Evolutionary conservation across 2,888 invertebrate species (phyloP).

Genomic region (Leucophenga maculata): DNA sequence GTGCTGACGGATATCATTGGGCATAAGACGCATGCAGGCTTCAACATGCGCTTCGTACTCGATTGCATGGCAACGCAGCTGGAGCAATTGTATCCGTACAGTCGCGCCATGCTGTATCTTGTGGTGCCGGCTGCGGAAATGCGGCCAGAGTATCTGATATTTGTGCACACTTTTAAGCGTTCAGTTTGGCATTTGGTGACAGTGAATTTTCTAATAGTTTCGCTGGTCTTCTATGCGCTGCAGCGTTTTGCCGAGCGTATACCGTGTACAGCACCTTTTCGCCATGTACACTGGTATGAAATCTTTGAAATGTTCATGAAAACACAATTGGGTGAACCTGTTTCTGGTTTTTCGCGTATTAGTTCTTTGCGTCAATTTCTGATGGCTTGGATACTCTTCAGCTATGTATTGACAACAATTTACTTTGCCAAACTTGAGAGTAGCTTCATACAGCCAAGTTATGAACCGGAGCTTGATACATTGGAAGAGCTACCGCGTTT

Average conservation of each 20-base stretch:
- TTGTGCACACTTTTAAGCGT: constrained; percentile 55
- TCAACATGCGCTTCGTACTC: constrained; percentile 61
- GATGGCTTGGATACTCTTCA: constrained; percentile 67
- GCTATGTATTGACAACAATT: constrained; percentile 62
- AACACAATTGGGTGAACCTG: constrained; percentile 61
- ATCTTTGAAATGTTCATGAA: constrained; percentile 59
- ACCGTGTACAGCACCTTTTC: constrained; percentile 19
- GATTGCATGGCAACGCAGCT: constrained; percentile 45
- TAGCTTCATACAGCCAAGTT: constrained; percentile 63
- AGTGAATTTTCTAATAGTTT: constrained; percentile 47
- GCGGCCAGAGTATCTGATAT: constrained; percentile 61
- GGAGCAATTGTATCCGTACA: constrained; percentile 61
- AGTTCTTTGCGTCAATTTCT: constrained; percentile 61
- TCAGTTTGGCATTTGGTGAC: constrained; percentile 56
- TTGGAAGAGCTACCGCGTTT: constrained; percentile 48
- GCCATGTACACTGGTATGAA: constrained; percentile 48
- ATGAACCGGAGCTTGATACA: constrained; percentile 58
- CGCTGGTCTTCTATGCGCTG: constrained; percentile 34
- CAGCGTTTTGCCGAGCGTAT: constrained; percentile 36
- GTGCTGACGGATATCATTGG: constrained; percentile 52
- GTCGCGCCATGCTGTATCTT: constrained; percentile 51
- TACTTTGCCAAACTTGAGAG: constrained; percentile 69
- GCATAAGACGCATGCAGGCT: constrained; percentile 55
- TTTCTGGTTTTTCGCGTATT: constrained; percentile 49
- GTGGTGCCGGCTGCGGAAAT: constrained; percentile 63